Conservation (phyloP, 2,888 invertebrate genomes). For the Trisateles emortualis region DNA sequence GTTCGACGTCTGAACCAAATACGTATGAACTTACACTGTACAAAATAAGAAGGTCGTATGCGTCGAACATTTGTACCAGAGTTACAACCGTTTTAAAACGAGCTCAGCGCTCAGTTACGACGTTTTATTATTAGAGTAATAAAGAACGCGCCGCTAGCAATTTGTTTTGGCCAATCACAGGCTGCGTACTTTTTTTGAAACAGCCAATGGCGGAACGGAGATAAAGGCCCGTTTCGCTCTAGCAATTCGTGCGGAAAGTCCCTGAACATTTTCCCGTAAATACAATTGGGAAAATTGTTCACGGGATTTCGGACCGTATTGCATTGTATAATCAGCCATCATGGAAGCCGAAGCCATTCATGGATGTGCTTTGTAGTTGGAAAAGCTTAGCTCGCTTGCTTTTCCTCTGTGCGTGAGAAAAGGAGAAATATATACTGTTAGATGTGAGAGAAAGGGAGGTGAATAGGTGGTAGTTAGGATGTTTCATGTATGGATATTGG, state of each 20-base stretch:
- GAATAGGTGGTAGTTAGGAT: slow-evolving; percentile 65
- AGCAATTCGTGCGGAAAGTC: slow-evolving; percentile 64
- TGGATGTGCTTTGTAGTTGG: slow-evolving; percentile 62
- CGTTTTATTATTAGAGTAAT: slow-evolving; percentile 70
- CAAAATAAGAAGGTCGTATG: slow-evolving; percentile 15
- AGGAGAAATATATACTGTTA: slow-evolving; percentile 51
- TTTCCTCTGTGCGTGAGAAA: slow-evolving; percentile 58
- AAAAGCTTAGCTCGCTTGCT: slow-evolving; percentile 77
- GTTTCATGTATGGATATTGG: slow-evolving; percentile 57
- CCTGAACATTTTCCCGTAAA: slow-evolving; percentile 61
- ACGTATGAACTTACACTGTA: slow-evolving; percentile 36
- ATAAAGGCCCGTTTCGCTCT: slow-evolving; percentile 77
- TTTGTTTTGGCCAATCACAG: slow-evolving; percentile 86
- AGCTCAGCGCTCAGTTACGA: slow-evolving; percentile 58
- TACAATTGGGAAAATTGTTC: slow-evolving; percentile 63
- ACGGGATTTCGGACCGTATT: slow-evolving; percentile 76
- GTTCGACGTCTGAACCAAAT: slow-evolving; percentile 42
- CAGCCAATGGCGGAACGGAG: slow-evolving; percentile 83
- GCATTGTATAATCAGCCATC: slow-evolving; percentile 87
- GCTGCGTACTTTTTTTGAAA: slow-evolving; percentile 79
- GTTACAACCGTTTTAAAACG: slow-evolving; percentile 54
- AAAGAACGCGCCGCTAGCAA: slow-evolving; percentile 82
- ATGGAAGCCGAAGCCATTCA: slow-evolving; percentile 83
- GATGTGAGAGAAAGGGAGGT: slow-evolving; percentile 55
- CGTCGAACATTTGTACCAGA: slow-evolving; percentile 43